Evolutionary conservation across 1,140 invertebrate species (phyloP).

Genomic region (Glossosoma conforme): DNA sequence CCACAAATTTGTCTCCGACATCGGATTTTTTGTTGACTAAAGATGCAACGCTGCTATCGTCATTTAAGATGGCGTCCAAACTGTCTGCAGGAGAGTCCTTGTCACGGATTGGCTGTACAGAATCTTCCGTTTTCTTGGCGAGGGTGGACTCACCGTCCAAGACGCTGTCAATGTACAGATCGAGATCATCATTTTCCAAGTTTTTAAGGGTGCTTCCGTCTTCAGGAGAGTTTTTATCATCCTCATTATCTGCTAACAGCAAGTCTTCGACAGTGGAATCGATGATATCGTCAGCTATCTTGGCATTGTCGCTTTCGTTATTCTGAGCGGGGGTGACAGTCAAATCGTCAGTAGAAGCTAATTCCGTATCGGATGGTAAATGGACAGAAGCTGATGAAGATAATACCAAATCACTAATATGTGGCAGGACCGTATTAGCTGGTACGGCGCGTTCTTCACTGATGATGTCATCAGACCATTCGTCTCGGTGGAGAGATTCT

Average conservation of each 20-base stretch:
- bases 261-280: background rate
- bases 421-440: too few relatives aligned
- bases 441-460: too few relatives aligned
- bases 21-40: background rate
- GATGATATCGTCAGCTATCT: background rate
- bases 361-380: too few relatives aligned
- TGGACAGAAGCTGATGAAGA: too few relatives aligned
- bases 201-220: background rate
- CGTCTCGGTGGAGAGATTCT: too few relatives aligned
- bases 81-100: background rate
- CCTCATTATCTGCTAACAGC: background rate
- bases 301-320: too few relatives aligned
- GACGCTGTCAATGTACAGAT: constrained; percentile 20
- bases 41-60: background rate
- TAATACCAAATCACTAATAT: too few relatives aligned
- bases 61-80: background rate
- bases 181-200: constrained; percentile 11
- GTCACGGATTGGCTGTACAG: background rate
- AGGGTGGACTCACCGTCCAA: constrained; percentile 9
- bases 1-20: background rate
- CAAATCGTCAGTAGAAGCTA: too few relatives aligned
- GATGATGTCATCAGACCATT: too few relatives aligned
- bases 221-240: background rate
- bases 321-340: too few relatives aligned
- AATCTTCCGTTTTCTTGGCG: constrained; percentile 4